Evolutionary conservation across 2,113 vertebrate genomes (phyloP).

Genomic region (Peromyscus polionotus): DNA sequence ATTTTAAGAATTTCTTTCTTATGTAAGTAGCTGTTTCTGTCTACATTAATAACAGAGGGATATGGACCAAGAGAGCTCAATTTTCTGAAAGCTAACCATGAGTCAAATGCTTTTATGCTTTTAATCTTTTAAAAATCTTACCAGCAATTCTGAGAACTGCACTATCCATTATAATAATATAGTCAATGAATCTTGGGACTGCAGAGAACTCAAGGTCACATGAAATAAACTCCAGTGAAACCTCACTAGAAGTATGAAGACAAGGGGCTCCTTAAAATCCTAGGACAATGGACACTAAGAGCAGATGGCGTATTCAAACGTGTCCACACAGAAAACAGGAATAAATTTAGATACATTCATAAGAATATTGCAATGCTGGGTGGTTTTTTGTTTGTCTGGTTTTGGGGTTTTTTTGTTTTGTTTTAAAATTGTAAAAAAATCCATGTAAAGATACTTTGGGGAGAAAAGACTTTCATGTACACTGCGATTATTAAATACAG

Average conservation of each 20-base stretch:
- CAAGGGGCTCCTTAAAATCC: neutral
- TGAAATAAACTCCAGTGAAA: neutral
- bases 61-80: slow-evolving; percentile 15
- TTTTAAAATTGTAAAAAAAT: neutral
- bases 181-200: slow-evolving; percentile 5
- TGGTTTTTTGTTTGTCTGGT: too few relatives aligned
- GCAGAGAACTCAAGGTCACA: slow-evolving; percentile 12
- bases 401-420: neutral
- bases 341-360: slow-evolving; percentile 17
- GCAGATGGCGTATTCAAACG: neutral
- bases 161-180: neutral
- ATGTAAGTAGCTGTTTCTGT: neutral
- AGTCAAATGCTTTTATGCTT: slow-evolving; percentile 30
- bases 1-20: slow-evolving; percentile 25
- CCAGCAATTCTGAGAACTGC: neutral
- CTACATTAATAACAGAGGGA: neutral
- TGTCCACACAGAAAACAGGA: slow-evolving; percentile 10
- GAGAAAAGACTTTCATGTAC: neutral
- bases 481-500: slow-evolving; percentile 3
- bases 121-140: slow-evolving; percentile 22
- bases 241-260: neutral
- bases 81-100: slow-evolving; percentile 37
- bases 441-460: neutral
- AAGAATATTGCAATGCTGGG: neutral
- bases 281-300: neutral